phyloP scores from a whole-genome alignment of 2,797 vertebrate genomes.

The Bradypodion ventrale region DNA sequence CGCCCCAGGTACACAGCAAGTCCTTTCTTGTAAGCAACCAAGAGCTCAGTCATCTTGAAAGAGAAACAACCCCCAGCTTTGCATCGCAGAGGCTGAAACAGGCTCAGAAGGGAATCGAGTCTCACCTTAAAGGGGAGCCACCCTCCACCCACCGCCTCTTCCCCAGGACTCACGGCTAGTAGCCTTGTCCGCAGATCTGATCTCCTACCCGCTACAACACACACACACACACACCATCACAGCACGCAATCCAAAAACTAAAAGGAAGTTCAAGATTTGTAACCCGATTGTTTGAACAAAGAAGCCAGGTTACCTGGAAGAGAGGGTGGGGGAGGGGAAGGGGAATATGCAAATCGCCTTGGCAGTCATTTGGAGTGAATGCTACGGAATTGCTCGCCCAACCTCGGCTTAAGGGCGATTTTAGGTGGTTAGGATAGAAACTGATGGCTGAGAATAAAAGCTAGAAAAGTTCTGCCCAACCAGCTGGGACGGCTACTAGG shows the following conservation, averaged over 20 bases:
- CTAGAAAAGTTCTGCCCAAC: background rate
- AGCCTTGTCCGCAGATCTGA: background rate
- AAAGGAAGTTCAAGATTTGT: conserved; percentile 3
- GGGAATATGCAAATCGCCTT: conserved; percentile 21
- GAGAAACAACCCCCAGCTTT: background rate
- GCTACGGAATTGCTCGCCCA: conserved; percentile 21
- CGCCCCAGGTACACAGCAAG: conserved; percentile 10
- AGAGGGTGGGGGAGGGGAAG: background rate
- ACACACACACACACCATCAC: too few species aligned
- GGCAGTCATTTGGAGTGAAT: conserved; percentile 22
- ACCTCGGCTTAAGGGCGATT: conserved; percentile 67
- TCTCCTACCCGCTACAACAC: too few species aligned
- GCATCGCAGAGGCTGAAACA: background rate
- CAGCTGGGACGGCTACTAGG: background rate
- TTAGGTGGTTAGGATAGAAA: conserved; percentile 57
- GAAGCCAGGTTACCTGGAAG: conserved; percentile 17
- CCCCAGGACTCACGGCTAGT: background rate
- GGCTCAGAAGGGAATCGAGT: background rate
- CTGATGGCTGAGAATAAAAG: conserved; percentile 5
- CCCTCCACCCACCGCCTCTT: background rate
- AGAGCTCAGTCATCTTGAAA: background rate
- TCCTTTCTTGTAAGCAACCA: conserved; percentile 15
- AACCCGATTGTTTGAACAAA: background rate
- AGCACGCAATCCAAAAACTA: background rate
- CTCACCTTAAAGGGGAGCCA: conserved; percentile 2